phyloP scores from a whole-genome alignment of 2,113 vertebrate species.

The Numenius arquata region DNA sequence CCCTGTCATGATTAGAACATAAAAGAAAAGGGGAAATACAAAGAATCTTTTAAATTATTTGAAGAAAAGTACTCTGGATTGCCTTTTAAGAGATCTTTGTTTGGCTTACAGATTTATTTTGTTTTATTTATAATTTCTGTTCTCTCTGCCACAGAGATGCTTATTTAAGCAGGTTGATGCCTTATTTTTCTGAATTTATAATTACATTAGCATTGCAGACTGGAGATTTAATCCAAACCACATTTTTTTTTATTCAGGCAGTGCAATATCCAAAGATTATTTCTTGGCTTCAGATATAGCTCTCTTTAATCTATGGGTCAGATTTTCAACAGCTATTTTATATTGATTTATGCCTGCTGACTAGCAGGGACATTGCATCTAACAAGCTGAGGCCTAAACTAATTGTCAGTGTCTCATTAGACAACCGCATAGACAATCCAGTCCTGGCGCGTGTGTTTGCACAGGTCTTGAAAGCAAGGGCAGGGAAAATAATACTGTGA shows the following conservation, averaged over 20 bases:
- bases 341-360: neutral
- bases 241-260: neutral
- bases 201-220: neutral
- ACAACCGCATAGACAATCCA: neutral
- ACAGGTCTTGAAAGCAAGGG: neutral
- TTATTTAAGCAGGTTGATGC: neutral
- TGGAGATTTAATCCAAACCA: neutral
- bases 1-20: neutral
- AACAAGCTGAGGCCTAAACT: constrained; percentile 14
- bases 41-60: neutral
- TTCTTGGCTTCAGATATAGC: neutral
- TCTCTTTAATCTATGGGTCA: neutral
- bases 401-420: neutral
- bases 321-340: neutral
- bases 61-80: neutral
- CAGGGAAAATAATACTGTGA: neutral
- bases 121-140: neutral
- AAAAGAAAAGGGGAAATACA: neutral
- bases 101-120: neutral
- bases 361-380: neutral
- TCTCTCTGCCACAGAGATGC: neutral
- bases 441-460: neutral
- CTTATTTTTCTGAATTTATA: neutral
- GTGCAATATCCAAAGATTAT: neutral
- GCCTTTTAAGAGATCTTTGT: neutral